Evolutionary conservation across 2,888 invertebrate genomes (phyloP), one percentile per base, ranked within the genome.

Genomic region (Choreutis nemorana): DNA sequence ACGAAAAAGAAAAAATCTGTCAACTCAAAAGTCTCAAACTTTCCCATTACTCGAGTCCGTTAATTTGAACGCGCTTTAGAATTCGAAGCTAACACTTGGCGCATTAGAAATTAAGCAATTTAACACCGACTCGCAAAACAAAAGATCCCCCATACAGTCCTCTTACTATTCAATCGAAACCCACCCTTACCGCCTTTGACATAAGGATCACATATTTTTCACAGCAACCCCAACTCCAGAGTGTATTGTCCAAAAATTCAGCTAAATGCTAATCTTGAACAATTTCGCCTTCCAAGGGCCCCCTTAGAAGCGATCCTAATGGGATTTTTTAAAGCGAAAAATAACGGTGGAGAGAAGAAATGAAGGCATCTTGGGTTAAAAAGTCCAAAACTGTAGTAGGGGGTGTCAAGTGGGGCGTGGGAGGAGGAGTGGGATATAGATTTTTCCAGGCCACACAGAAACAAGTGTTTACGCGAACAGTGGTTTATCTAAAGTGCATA

Each of bases 341-440:
- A 60, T 58, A 56, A 58, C 62, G 52, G 56, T 48, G 45, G 52
- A 45, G 52, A 55, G 56, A 55, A 62, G 64, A 59, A 72, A 73
- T 73, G 67, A 70, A 72, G 72, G 63, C 72, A 67, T 72, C 71
- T 72, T 61, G 63, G 64, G 60, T 63, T 66, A 66, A 72, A 72
- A 67, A 64, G 65, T 66, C 62, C 62, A 62, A 64, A 63, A 63
- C 48, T 54, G 50, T 53, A 54, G 61, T 48, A 21, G 34, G 9
- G 32, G 27, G 34, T 32, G 27, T 37, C 33, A 31, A 30, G 25
- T 32, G 29, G 32, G 27, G 40, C 29, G 18, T 28, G 30, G 31
- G 45, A 47, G 50, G 45, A 31, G 21, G 24, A 26, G 31, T n/a
- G 14, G 9, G 29, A 50, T 64, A 63, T 66, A 55, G 66, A 67